A percentile compares a stretch with the other conserved stretches of the same genome.
phyloP scores from a whole-genome alignment of 2,797 vertebrate species.

The Sandelia bainsii region DNA sequence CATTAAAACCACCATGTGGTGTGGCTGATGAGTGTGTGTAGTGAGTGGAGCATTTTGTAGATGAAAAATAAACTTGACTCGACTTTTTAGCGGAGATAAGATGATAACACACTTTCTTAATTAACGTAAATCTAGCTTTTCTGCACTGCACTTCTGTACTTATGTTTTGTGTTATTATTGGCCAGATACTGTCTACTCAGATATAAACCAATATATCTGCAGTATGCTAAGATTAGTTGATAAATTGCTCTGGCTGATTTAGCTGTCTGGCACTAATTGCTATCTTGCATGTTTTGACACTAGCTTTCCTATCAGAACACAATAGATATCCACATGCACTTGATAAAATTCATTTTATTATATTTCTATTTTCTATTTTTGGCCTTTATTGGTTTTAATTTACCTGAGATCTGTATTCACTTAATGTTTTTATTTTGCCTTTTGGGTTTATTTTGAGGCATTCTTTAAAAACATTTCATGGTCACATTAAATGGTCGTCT shows the following conservation, averaged over 20 bases:
- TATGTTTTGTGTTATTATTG: too few species aligned
- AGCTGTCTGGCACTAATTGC: not conserved
- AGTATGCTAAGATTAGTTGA: not conserved
- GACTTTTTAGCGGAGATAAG: not conserved
- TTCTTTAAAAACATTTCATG: not conserved
- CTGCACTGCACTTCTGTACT: too few species aligned
- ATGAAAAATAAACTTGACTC: not conserved
- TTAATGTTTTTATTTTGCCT: not conserved
- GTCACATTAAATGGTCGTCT: not conserved
- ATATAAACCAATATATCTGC: not conserved
- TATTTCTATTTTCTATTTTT: not conserved
- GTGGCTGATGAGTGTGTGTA: too few species aligned
- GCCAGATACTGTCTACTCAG: too few species aligned
- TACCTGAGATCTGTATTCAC: not conserved
- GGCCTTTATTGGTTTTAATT: not conserved
- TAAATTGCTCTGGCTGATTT: not conserved
- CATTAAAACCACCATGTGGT: too few species aligned
- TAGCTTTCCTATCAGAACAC: constrained; percentile 56
- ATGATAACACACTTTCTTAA: not conserved
- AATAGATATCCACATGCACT: not conserved
- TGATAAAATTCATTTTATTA: too few species aligned
- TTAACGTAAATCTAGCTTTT: not conserved
- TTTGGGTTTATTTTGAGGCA: not conserved
- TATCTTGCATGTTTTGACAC: not conserved
- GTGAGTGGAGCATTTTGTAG: not conserved